Base-by-base conservation (phyloP, 2,113 vertebrate species). In the Triplophysa tibetana region DNA sequence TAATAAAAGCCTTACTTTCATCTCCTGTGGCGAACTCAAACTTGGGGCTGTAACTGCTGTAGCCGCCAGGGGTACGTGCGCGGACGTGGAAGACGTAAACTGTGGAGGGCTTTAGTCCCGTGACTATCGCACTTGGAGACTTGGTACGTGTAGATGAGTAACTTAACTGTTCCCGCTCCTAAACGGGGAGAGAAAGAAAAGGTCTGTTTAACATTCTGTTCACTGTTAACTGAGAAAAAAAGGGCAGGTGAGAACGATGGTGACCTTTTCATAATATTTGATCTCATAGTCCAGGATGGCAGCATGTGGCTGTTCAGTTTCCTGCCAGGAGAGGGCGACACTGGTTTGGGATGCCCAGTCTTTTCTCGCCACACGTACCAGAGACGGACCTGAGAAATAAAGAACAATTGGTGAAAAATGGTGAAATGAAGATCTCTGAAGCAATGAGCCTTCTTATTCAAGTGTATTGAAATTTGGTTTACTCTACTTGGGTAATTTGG, bases 321-420 rank as follows among this genome's bases (percentile, higher is more conserved):
- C 95, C 89, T 95, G 95, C 98, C 98, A 99, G 81, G 98, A 98
- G 87, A 99, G 95, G 85, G 96, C 95, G 88, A 99, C 97, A 93
- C 96, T 98, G 92, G 94, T 97, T 90, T 95, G 93, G 88, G 96
- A 95, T 87, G 94, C 94, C 97, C 96, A 97, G 92, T 98, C 96
- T 90, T 96, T 98, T 87, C 93, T 97, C 88, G 98, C 93, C 84
- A 94, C 92, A 84, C 95, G 95, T 91, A 98, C 96, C 89, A 99
- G 91, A 77, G 96, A 94, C 73, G 96, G 96, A 90, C 95, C 97
- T 98, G 90, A 45, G 60, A 72, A 26, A n/a, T 11, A 14, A 60
- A 75, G 66, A 75, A 45, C n/a, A 41, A 24, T 60, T 21, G 56
- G 70, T 74, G 6, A 24, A 24, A 24, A 24, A 23, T 26, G 48